These are phyloP conservation scores for Lepidothrix coronata DNA, from an alignment of 2,113 vertebrate species.

Conservation along the genomic window DNA sequence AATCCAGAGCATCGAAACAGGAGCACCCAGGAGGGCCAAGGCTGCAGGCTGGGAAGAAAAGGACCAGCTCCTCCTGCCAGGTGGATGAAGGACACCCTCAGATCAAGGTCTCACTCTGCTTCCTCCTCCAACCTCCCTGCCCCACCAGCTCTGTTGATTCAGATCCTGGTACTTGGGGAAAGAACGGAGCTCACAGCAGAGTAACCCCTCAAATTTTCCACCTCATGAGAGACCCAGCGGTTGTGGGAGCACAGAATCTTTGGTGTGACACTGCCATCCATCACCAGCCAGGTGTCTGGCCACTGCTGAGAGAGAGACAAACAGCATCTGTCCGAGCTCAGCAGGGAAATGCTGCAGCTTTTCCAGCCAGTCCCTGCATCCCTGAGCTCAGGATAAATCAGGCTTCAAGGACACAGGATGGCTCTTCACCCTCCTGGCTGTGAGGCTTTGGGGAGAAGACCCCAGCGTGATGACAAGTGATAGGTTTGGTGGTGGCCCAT, in stretches of 20 bases:
- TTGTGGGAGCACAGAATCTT: background rate
- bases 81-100: background rate
- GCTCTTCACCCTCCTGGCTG: background rate
- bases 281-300: background rate
- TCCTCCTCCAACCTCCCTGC: background rate
- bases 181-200: background rate
- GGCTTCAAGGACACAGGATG: background rate
- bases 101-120: background rate
- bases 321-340: background rate
- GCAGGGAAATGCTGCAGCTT: background rate
- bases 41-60: background rate
- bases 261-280: background rate
- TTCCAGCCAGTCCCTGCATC: background rate
- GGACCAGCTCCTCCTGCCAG: background rate
- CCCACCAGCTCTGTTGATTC: background rate
- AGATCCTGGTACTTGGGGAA: background rate
- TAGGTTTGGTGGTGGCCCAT: background rate
- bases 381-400: background rate
- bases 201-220: background rate
- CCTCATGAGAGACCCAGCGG: background rate
- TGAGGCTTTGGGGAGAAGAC: background rate
- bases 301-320: background rate
- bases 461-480: background rate
- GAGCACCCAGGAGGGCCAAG: accelerated
- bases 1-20: background rate